Evolutionary conservation across 2,797 vertebrate genomes (phyloP), one percentile per base, ranked within the genome.

Genomic region (Dipus sagitta): DNA sequence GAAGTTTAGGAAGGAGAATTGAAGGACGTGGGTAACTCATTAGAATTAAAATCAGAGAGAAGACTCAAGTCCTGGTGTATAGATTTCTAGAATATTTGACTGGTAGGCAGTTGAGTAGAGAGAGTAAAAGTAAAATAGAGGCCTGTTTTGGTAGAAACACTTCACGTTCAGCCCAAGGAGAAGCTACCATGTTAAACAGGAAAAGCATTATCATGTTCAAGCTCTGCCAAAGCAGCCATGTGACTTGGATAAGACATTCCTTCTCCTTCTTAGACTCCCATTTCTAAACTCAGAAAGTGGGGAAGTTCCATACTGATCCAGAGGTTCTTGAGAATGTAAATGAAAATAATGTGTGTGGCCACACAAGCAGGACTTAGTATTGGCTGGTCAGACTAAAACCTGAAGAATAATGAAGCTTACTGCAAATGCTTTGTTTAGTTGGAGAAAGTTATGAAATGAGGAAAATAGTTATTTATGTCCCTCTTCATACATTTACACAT

Each of bases 281-380:
- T 78, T 79, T 89, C 9, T 38, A 92, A 87, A 52, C 47, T 77
- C 32, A 26, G 17, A 67, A 85, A 77, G 10, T n/a, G 38, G 12
- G 24, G 13, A 15, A 30, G 8, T 52, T 2, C 26, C 10, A n/a
- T 52, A 34, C 23, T 67, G 0, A 64, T 58, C 18, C 21, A 64
- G 47, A 60, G 1, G 3, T 2, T 34, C 60, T 23, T 77, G 47
- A 74, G 65, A 87, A 91, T 47, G 6, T 60, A 52, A 62, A 18
- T 3, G 23, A 20, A 70, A 14, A 42, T 20, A 26, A 68, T 3
- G 4, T 11, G 13, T 0, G 3, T 4, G 26, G 28, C 9, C 30
- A 6, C 1, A 38, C n/a, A 14, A 26, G 32, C 21, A 79, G 32
- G 76, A 42, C n/a, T 71, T 47, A 0, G 1, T 20, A 24, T 28